These are phyloP conservation scores for Mythimna vitellina DNA, from an alignment of 2,888 invertebrate species.

Conservation along the genomic window DNA sequence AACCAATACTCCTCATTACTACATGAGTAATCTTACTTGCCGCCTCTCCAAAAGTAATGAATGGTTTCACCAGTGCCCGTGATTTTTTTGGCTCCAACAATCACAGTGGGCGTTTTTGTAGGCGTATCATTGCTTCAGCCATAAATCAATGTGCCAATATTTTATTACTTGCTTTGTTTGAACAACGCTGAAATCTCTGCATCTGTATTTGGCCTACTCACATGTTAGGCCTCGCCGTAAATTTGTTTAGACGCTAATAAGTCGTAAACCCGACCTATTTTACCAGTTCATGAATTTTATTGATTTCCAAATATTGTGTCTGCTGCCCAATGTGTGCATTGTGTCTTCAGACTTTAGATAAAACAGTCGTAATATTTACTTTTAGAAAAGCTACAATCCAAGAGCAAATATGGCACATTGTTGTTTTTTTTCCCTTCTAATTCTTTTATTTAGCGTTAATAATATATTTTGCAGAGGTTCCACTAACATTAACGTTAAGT, in stretches of 20 bases:
- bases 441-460: constrained; percentile 3
- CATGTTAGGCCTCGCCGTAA: constrained; percentile 49
- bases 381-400: constrained; percentile 22
- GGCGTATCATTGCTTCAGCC: constrained; percentile 60
- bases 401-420: constrained; percentile 18
- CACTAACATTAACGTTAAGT: constrained; percentile 7
- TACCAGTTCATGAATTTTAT: constrained; percentile 48
- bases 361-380: constrained; percentile 6
- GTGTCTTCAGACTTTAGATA: constrained; percentile 20
- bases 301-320: constrained; percentile 48
- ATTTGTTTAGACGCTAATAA: constrained; percentile 46
- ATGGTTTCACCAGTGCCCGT: constrained; percentile 49
- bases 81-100: constrained; percentile 56
- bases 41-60: constrained; percentile 50
- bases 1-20: constrained; percentile 39
- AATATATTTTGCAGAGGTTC: not conserved
- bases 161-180: constrained; percentile 66
- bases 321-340: constrained; percentile 18
- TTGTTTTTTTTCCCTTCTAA: not conserved
- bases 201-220: constrained; percentile 58
- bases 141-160: constrained; percentile 59
- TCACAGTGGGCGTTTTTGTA: constrained; percentile 63
- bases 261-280: constrained; percentile 58
- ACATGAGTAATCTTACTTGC: constrained; percentile 45
- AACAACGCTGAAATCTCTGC: constrained; percentile 54